These are phyloP conservation scores for Equus quagga DNA, from an alignment of 2,113 vertebrate species.

Conservation along the genomic window DNA sequence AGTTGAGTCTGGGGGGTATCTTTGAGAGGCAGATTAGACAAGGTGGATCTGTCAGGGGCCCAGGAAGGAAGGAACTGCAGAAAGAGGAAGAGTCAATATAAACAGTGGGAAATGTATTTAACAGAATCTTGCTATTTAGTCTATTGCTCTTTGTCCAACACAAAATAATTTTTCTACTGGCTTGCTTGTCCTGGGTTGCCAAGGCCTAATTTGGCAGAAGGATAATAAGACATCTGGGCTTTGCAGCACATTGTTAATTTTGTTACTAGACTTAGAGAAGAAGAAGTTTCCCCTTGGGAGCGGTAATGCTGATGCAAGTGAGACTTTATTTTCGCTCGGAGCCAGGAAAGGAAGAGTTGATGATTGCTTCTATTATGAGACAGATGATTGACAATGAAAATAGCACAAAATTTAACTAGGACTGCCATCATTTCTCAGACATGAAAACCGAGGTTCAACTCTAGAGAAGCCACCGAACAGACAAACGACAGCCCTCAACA, in stretches of 20 bases:
- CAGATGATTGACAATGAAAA: background rate
- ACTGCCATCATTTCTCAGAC: background rate
- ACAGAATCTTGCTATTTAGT: background rate
- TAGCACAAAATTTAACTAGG: background rate
- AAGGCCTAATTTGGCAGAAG: background rate
- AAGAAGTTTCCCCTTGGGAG: rapidly evolving
- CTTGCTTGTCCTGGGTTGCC: too few species aligned
- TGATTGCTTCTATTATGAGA: background rate
- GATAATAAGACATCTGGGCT: too few species aligned
- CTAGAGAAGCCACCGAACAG: background rate
- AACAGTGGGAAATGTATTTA: background rate
- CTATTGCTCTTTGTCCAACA: background rate
- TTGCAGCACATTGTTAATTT: background rate
- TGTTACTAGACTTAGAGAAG: background rate
- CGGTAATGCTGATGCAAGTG: too few species aligned
- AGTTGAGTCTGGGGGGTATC: background rate
- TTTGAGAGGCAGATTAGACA: background rate
- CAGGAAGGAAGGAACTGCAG: rapidly evolving
- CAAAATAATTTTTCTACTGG: background rate
- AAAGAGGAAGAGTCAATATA: rapidly evolving
- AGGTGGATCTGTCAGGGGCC: background rate
- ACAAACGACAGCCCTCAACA: background rate
- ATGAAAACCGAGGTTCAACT: background rate
- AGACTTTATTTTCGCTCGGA: background rate
- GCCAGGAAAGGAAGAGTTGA: background rate